phyloP scores from a whole-genome alignment of 2,797 vertebrate species.

The Otus scops region DNA sequence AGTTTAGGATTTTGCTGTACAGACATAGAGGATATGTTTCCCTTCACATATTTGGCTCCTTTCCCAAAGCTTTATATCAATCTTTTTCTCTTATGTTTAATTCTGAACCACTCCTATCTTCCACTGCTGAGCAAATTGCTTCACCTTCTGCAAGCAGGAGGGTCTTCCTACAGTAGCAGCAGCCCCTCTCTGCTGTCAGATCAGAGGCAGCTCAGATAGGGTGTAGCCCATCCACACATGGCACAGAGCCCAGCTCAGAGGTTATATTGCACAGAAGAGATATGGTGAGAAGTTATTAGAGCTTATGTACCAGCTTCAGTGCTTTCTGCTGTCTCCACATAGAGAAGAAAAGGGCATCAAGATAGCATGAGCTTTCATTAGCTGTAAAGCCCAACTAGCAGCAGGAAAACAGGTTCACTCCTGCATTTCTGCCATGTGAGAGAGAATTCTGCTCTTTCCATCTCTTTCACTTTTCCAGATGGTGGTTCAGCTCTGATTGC shows the following conservation, averaged over 20 bases:
- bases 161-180: neutral
- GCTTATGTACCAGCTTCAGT: neutral
- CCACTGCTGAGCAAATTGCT: neutral
- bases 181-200: neutral
- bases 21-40: constrained; percentile 13
- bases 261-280: neutral
- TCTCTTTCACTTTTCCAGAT: neutral
- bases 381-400: neutral
- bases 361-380: neutral
- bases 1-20: constrained; percentile 7
- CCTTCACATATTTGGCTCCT: neutral
- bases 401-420: neutral
- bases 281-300: neutral
- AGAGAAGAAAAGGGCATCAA: neutral
- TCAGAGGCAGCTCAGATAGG: neutral
- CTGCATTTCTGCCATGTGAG: neutral
- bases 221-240: neutral
- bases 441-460: neutral
- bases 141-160: neutral
- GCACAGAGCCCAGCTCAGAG: neutral
- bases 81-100: neutral
- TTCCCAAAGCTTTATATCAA: constrained; percentile 16
- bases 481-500: neutral
- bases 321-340: neutral
- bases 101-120: neutral